Evolutionary conservation across 2,113 vertebrate species (phyloP).

Genomic region (Galeopterus variegatus): DNA sequence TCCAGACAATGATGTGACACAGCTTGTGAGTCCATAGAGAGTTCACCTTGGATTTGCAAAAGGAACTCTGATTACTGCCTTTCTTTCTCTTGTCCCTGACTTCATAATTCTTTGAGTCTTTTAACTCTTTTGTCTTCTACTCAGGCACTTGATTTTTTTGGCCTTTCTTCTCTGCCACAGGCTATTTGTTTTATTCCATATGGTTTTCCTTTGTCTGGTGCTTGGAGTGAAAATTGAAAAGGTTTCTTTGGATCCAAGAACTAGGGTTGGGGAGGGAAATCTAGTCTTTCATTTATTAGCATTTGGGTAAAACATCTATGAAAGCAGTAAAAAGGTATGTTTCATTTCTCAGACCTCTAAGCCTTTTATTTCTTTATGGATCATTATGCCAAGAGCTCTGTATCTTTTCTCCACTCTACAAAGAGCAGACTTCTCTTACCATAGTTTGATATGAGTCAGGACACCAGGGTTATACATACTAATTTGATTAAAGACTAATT

Average conservation of each 20-base stretch:
- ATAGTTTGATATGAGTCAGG: neutral
- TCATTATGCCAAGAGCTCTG: neutral
- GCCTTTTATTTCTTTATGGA: neutral
- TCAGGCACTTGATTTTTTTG: neutral
- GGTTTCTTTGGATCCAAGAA: neutral
- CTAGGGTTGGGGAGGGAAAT: neutral
- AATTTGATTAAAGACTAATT: neutral
- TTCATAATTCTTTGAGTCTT: neutral
- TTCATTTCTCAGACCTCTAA: neutral
- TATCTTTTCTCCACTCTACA: neutral
- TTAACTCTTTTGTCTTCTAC: neutral
- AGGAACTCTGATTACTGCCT: neutral
- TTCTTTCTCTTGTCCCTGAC: neutral
- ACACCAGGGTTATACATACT: too few species aligned
- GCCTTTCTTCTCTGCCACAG: neutral
- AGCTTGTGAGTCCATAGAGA: neutral
- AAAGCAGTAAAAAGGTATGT: neutral
- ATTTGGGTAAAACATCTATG: neutral
- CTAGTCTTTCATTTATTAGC: neutral
- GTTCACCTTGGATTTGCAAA: neutral
- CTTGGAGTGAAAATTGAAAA: neutral
- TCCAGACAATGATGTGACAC: neutral
- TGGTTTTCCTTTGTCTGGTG: neutral
- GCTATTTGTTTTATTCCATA: neutral
- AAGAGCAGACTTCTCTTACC: neutral